phyloP scores from a whole-genome alignment of 2,888 invertebrate genomes.

The Volucella bombylans region DNA sequence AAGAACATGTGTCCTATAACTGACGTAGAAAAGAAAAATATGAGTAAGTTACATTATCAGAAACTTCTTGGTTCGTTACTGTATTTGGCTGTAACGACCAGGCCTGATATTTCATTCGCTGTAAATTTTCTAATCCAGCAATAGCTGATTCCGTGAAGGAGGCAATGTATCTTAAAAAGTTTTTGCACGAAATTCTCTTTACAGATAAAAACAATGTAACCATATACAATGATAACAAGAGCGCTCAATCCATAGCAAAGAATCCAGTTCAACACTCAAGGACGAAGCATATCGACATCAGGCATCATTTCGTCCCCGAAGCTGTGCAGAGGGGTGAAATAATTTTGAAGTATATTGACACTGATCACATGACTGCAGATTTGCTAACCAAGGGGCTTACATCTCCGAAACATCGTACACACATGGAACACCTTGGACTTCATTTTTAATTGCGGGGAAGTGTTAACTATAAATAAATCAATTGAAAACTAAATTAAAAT shows the following conservation, averaged over 20 bases:
- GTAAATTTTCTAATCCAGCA: constrained; percentile 24
- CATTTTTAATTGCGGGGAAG: constrained; percentile 5
- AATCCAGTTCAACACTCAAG: constrained; percentile 25
- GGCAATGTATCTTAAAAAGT: constrained; percentile 25
- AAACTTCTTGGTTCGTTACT: constrained; percentile 26
- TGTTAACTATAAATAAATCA: too few relatives aligned
- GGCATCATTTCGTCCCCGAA: constrained; percentile 3
- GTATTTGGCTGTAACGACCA: constrained; percentile 35
- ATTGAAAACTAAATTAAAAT: too few relatives aligned
- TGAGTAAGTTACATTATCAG: constrained; percentile 20
- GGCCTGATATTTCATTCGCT: constrained; percentile 34
- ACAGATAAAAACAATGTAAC: constrained; percentile 3
- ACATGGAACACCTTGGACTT: neutral
- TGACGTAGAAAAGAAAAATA: constrained; percentile 2
- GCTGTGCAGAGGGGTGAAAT: neutral
- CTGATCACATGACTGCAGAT: constrained; percentile 1
- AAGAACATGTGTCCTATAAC: constrained; percentile 1
- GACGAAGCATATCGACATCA: constrained; percentile 13
- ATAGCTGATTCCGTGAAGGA: constrained; percentile 21
- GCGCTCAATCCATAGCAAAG: constrained; percentile 17
- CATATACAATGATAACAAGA: constrained; percentile 30
- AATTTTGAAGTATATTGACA: neutral
- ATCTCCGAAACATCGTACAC: neutral
- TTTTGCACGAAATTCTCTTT: constrained; percentile 12
- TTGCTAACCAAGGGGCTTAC: constrained; percentile 7